Evolutionary conservation across 2,888 invertebrate genomes (phyloP), one percentile per base, ranked within the genome.

Genomic region (Nemotelus nigrinus): DNA sequence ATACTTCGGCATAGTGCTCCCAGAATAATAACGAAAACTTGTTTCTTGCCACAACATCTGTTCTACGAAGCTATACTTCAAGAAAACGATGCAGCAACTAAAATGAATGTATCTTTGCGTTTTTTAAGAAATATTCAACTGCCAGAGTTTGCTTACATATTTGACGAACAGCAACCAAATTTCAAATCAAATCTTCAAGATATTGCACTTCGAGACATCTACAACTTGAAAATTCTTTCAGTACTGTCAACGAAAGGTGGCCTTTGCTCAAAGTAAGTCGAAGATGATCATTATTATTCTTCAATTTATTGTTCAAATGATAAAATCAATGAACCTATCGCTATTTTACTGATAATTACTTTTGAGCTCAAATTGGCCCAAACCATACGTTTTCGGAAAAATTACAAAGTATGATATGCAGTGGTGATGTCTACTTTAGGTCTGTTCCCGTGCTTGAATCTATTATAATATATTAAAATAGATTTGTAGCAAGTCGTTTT

Each of bases 1-100:
- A 90, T 92, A 44, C 91, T 91, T 74, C 90, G 89, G 80, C 86
- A 84, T 83, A 85, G 86, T 55, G 86, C 87, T 76, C 86, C 87
- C 0, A 82, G 87, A 6, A 84, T 86, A 1, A 80, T 87, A 8
- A 82, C 83, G 10, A 84, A 84, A 77, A 78, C 79, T 5, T 83
- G 82, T 2, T 79, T 83, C 63, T 78, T 87, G 55, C 88, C 88
- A 0, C 78, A 86, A 39, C 81, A 80, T 64, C 84, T 87, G 84
- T 83, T 88, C 79, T 86, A 82, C 78, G 83, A 84, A 72, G 76
- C 78, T 50, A 81, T 80, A 10, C 81, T 82, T 70, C 84, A 87
- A 0, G 86, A 87, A 79, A 88, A 87, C 80, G 83, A 85, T 2
- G 86, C 85, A 1, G 81, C 82, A 5, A 83, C 85, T 58, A 87